Base-by-base conservation (phyloP, 1,140 invertebrate species). In the Eriocheir sinensis region DNA sequence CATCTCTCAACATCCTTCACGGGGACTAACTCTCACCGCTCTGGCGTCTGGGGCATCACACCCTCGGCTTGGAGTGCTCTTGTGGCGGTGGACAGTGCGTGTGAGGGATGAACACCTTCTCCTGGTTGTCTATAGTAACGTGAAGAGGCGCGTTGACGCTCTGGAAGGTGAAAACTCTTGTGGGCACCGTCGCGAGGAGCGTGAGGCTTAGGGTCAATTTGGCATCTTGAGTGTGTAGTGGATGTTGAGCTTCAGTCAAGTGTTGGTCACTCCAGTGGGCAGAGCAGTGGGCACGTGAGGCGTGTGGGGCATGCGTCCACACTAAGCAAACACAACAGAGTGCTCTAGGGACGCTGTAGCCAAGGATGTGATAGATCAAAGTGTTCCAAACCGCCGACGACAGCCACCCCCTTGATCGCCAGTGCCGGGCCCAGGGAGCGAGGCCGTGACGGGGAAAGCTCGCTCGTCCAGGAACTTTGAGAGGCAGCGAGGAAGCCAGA, bases 1-100 rank as follows among this genome's bases (percentile, higher is more conserved):
- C 91, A 95, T 95, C 94, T 93, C 94, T 95, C 94, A 95, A 93
- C 91, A 95, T 95, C 94, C 94, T 95, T 90, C 72, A 93, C 86
- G 21, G 53, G 34, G 85, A 30, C 94, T 92, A 88, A 95, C 44
- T 95, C 94, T 95, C 91, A 89, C 91, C 4, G 4, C 21, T 38
- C 79, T 89, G 32, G 85, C 6, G 90, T 72, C 4, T 44, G 30
- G 92, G 93, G 94, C 81, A 92, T 88, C 79, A 15, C 44, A 12
- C 40, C 86, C 60, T 89, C 8, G 21, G 21, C 60, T 72, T 21
- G n/a, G 6, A 72, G 6, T n/a, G 2, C 60, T n/a, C 27, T 2
- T n/a, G 8, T 2, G 21, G 21, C 21, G 60, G 60, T 2, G 60
- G n/a, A 12, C n/a, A 21, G 60, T 12, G 0, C n/a, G 27, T 72